phyloP scores from a whole-genome alignment of 2,113 vertebrate species.

The pig (Sus scrofa) region T2T-Sscrofa CM000824.6:106014001-106014500 shows the following conservation, averaged over 20 bases:
- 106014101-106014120: background rate
- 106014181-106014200: slow-evolving; percentile 48
- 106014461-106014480: background rate
- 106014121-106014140: background rate
- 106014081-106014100: background rate
- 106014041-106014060: background rate
- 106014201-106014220: background rate
- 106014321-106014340: background rate
- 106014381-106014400: fast-evolving
- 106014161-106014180: slow-evolving; percentile 56
- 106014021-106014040: background rate
- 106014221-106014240: background rate
- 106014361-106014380: background rate
- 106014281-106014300: background rate
- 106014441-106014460: background rate
- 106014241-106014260: background rate
- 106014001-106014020: background rate
- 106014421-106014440: background rate
- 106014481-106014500: background rate
- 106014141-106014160: slow-evolving; percentile 19
- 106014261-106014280: background rate
- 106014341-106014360: background rate
- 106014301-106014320: background rate
- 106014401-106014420: background rate
- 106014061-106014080: background rate